Conservation (phyloP, 1,140 invertebrate genomes). For the Acromyrmex heyeri region DNA sequence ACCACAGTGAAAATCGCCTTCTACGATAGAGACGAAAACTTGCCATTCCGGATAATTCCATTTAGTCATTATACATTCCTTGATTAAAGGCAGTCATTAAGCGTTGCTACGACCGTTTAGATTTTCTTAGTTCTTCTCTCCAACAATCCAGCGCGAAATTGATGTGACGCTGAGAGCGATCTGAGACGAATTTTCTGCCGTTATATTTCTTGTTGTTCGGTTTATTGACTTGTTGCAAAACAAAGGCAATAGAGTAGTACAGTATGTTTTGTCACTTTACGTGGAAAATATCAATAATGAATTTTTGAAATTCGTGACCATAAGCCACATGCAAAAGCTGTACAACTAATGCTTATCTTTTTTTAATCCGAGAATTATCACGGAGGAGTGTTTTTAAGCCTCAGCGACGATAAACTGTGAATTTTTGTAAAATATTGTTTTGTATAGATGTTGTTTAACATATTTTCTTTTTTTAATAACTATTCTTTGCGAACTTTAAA, state of each 20-base stretch:
- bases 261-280: neutral
- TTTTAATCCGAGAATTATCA: neutral
- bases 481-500: too few species aligned
- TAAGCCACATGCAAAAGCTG: neutral
- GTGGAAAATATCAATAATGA: neutral
- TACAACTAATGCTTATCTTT: neutral
- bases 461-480: too few species aligned
- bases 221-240: neutral
- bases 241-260: neutral
- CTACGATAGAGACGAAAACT: neutral
- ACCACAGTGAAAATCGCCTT: conserved; percentile 16
- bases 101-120: neutral
- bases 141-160: conserved; percentile 10
- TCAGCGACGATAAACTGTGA: too few species aligned
- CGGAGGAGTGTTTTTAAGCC: too few species aligned
- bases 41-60: conserved; percentile 11
- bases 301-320: neutral
- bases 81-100: conserved; percentile 21
- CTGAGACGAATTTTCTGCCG: neutral
- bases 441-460: too few species aligned
- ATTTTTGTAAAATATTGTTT: too few species aligned
- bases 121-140: conserved; percentile 7
- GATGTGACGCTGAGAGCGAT: neutral
- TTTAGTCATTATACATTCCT: conserved; percentile 38
- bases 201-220: neutral